Base-by-base conservation (phyloP, 2,113 vertebrate genomes). In the Abramis brama region DNA sequence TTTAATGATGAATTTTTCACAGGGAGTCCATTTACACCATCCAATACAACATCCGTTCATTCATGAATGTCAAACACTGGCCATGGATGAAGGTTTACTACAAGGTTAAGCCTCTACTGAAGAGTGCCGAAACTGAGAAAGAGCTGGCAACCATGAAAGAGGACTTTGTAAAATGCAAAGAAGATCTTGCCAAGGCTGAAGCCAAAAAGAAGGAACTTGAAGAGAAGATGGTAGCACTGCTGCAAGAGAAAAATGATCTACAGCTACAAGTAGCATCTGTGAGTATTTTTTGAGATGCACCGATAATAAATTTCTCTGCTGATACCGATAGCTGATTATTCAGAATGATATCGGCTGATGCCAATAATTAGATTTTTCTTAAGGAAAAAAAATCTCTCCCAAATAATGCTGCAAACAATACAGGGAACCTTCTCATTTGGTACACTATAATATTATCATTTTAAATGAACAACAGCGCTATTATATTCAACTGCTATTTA, bases 1-100 rank as follows among this genome's bases (percentile, higher is more conserved):
- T 30, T 30, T 30, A 30, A 30, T 30, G 27, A 30, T 92, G 97
- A 98, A 90, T 98, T 99, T 95, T 98, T 99, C 94, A 98, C 25
- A 89, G 88, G 62, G 71, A 68, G 5, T 25, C 88, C 1, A 85
- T 89, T 68, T 82, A 79, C 47, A 87, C 86, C 23, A 83, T 89
- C 36, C 88, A 89, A 52, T 87, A 84, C 80, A 89, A 89, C 62
- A 27, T 89, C 57, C 88, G 88, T 45, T 89, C 86, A 84, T 89
- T 89, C 76, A 89, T 89, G 84, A 86, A 86, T 86, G 88, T 89
- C 71, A 89, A 89, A 73, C 84, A 86, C 68, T 89, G 86, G 88
- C 86, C 88, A 78, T 89, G 88, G 88, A 89, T 89, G 88, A 89
- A 87, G 81, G 84, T 89, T 6, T 89, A 88, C 62, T 89, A 86